Conservation (phyloP, 2,888 invertebrate species). For the Mongoloraphidia duomilia region DNA sequence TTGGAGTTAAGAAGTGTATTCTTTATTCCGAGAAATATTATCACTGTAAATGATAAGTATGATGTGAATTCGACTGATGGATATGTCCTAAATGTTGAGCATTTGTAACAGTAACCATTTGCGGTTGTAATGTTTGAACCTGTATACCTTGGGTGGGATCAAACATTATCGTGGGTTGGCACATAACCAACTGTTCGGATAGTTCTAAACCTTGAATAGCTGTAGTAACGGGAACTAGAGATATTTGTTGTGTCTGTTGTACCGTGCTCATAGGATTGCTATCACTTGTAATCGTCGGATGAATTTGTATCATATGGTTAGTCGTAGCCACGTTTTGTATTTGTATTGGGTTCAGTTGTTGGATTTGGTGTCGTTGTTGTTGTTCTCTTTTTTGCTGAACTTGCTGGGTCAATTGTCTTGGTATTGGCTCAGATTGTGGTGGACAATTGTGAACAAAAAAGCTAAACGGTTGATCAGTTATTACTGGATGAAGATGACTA, state of each 20-base stretch:
- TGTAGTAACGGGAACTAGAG: constrained; percentile 15
- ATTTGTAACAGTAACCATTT: neutral
- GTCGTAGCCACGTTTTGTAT: neutral
- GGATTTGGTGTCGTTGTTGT: neutral
- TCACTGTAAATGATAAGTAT: too few relatives aligned
- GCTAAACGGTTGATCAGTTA: constrained; percentile 20
- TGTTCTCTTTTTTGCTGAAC: constrained; percentile 19
- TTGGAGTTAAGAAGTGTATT: too few relatives aligned
- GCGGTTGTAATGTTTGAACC: constrained; percentile 19
- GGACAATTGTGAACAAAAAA: constrained; percentile 28
- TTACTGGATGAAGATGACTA: constrained; percentile 25
- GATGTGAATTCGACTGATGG: constrained; percentile 13
- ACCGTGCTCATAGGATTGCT: too few relatives aligned
- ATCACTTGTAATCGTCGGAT: too few relatives aligned
- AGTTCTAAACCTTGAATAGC: constrained; percentile 19
- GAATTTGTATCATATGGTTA: neutral
- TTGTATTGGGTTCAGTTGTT: neutral
- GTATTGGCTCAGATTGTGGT: constrained; percentile 24
- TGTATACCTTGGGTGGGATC: constrained; percentile 25
- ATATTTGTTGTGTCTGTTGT: too few relatives aligned
- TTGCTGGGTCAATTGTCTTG: constrained; percentile 21
- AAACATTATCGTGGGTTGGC: constrained; percentile 24
- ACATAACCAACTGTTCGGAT: constrained; percentile 24
- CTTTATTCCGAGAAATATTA: too few relatives aligned
- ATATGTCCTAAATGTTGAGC: constrained; percentile 24